Evolutionary conservation across 2,113 vertebrate species (phyloP).

Genomic region (Leucoraja erinaceus): DNA sequence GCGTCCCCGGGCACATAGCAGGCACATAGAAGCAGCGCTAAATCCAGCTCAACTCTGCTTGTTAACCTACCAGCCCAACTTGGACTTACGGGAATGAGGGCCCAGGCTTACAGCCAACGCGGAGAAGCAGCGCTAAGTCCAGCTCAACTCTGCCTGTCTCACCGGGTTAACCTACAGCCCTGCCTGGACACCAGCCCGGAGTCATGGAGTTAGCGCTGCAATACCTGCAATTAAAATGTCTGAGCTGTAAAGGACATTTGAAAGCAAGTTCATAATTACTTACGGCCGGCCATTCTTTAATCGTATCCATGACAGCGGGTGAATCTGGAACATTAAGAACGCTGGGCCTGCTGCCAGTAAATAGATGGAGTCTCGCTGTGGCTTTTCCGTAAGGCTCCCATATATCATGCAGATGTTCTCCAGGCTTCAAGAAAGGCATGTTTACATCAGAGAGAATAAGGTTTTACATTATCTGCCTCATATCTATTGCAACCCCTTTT

Average conservation of each 20-base stretch:
- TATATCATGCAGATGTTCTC: slow-evolving; percentile 33
- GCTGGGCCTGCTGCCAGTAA: slow-evolving; percentile 40
- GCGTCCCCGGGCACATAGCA: too few relatives aligned
- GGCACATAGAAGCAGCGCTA: too few relatives aligned
- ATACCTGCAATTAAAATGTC: neutral
- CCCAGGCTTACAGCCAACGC: too few relatives aligned
- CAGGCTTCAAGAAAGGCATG: slow-evolving; percentile 36
- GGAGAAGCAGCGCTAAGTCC: too few relatives aligned
- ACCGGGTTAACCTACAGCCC: too few relatives aligned
- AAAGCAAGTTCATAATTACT: neutral
- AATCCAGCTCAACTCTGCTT: too few relatives aligned
- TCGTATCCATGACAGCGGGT: neutral
- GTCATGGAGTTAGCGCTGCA: too few relatives aligned
- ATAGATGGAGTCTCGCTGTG: slow-evolving; percentile 42
- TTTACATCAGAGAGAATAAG: neutral
- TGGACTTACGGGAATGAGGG: too few relatives aligned
- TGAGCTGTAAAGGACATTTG: neutral
- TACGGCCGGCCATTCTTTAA: slow-evolving; percentile 38
- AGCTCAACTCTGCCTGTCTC: too few relatives aligned
- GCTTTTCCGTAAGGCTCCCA: slow-evolving; percentile 44
- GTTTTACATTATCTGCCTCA: neutral
- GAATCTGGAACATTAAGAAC: slow-evolving; percentile 43
- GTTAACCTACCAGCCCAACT: too few relatives aligned
- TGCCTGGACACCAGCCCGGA: too few relatives aligned
- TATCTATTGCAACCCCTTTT: neutral